Evolutionary conservation across 2,797 vertebrate species (phyloP), one percentile per base, ranked within the genome.

Genomic region (Acanthurus tractus): DNA sequence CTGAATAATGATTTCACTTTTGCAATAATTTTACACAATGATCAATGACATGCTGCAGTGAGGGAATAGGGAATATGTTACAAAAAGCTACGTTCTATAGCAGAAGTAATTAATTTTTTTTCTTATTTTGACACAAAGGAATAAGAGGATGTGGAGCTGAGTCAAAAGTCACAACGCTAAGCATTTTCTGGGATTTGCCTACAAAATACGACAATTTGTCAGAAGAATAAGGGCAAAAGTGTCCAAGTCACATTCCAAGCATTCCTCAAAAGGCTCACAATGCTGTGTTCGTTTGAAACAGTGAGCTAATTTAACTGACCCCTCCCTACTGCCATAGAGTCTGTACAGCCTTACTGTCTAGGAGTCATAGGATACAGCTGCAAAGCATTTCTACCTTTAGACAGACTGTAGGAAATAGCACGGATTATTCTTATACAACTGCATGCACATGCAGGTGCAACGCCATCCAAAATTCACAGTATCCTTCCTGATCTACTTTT

Each of bases 81-180:
- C 12, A 72, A 2, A 3, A 22, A 62, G 15, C 3, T 18, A 44
- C 18, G 20, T 5, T 34, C 29, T 7, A 34, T 34, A 34, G 29
- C 29, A 34, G 29, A 34, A 34, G 29, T 34, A 34, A 34, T 5
- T 34, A 34, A 34, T 6, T 6, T 34, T 7, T 56, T 52, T n/a
- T 6, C 23, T 80, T 80, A 61, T 65, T 68, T 45, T 76, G 11
- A 46, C 25, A 67, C 8, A 55, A 22, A 44, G n/a, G 1, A 68
- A n/a, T 46, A 40, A 45, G 38, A 6, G 56, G 25, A 29, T 29
- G 5, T 11, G 44, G 2, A 45, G 9, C 44, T 45, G 14, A 17
- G 15, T 22, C 59, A 45, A 34, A 48, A 59, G 22, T 18, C 17
- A 36, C 18, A 55, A 8, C 3, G 14, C 10, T 1, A 34, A 45